A percentile compares a stretch with the other conserved stretches of the same genome.
Conservation (phyloP, 2,797 vertebrate species). For the Gymnopithys bicolor region DNA sequence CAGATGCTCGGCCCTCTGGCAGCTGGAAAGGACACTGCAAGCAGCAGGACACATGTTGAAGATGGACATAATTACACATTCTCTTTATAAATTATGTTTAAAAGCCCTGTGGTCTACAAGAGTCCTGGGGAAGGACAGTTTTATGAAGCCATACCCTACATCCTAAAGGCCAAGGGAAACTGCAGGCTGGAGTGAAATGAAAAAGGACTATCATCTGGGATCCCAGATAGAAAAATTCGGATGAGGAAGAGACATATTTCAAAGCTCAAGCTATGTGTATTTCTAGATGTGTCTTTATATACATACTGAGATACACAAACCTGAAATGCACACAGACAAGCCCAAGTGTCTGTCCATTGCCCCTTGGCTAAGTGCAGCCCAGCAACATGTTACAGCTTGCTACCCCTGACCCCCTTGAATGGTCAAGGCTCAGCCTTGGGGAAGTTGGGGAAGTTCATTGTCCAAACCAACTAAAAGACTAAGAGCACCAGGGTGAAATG, state of each 20-base stretch:
- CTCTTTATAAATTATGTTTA: neutral
- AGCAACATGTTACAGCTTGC: neutral
- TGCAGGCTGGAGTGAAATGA: neutral
- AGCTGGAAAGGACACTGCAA: neutral
- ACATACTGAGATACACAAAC: neutral
- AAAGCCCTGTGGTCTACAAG: neutral
- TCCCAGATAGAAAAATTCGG: neutral
- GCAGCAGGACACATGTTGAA: neutral
- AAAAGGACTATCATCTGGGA: neutral
- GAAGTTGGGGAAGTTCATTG: neutral
- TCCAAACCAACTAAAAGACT: neutral
- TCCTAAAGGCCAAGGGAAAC: neutral
- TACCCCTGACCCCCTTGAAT: neutral
- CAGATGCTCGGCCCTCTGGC: neutral
- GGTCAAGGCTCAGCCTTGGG: neutral
- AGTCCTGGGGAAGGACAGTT: neutral
- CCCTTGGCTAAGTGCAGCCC: neutral
- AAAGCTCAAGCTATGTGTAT: neutral
- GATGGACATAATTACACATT: neutral
- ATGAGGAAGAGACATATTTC: neutral
- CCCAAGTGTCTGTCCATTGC: accelerated
- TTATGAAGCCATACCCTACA: neutral
- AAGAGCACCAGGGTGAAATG: neutral
- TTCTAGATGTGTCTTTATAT: neutral
- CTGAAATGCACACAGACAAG: neutral